These are phyloP conservation scores for Nephrotoma guestfalica DNA, from an alignment of 2,888 invertebrate genomes.

Conservation along the genomic window DNA sequence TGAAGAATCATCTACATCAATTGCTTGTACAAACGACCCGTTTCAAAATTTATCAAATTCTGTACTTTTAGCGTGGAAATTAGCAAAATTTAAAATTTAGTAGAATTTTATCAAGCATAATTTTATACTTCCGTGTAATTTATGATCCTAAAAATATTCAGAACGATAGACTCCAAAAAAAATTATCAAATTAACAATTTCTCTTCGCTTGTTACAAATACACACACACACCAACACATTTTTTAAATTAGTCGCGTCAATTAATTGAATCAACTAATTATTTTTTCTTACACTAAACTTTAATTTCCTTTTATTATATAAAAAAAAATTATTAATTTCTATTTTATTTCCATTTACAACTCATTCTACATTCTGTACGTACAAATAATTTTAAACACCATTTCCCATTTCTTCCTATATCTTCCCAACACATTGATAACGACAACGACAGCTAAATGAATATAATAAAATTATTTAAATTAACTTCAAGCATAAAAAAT, in stretches of 20 bases:
- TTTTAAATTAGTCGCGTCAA: neutral
- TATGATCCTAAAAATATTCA: no score
- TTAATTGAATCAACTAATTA: neutral
- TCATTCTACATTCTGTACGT: neutral
- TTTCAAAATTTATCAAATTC: no score
- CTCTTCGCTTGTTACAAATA: no score
- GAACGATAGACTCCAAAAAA: no score
- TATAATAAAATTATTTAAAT: neutral
- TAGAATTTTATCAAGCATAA: no score
- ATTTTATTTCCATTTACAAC: neutral
- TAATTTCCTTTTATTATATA: neutral
- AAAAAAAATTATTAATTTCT: neutral
- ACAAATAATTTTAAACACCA: neutral
- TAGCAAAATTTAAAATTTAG: no score
- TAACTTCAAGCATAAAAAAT: neutral
- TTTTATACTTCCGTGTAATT: no score
- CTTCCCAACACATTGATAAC: neutral
- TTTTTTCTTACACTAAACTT: neutral
- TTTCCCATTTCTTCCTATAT: neutral
- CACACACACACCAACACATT: no score
- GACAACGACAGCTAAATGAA: neutral
- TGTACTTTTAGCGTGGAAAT: no score
- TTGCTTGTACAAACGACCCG: no score
- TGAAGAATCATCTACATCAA: no score
- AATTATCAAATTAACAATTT: no score